Evolutionary conservation across 1,140 invertebrate species (phyloP).

Genomic region (Drosophila ercepeae): DNA sequence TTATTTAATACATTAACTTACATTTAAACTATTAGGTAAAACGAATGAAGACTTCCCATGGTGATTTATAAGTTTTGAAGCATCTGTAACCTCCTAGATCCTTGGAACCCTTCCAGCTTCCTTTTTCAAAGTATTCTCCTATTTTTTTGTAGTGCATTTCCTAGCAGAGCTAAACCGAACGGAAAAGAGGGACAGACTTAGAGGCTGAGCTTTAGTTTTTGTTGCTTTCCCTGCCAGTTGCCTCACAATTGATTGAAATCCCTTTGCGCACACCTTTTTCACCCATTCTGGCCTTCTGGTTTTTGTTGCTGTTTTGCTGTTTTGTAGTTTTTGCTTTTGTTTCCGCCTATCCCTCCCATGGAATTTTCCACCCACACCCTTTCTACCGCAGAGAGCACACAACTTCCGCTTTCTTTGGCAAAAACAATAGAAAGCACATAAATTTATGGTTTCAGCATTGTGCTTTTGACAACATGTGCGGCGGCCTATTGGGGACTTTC

Average conservation of each 20-base stretch:
- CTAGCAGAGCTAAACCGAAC: constrained; percentile 23
- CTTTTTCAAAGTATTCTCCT: background rate
- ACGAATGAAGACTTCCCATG: no score
- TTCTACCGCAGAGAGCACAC: constrained; percentile 31
- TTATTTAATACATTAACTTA: no score
- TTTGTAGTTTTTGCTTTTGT: constrained; percentile 54
- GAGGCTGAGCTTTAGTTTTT: constrained; percentile 75
- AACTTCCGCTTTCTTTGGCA: constrained; percentile 81
- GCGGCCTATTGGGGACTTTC: constrained; percentile 49
- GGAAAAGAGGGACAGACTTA: constrained; percentile 6
- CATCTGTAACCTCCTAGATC: no score
- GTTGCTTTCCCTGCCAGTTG: constrained; percentile 56
- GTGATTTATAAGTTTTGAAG: background rate
- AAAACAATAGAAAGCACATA: constrained; percentile 82
- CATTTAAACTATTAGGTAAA: no score
- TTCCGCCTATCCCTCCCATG: constrained; percentile 8
- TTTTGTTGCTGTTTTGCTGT: constrained; percentile 45
- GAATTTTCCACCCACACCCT: constrained; percentile 8
- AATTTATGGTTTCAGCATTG: constrained; percentile 82
- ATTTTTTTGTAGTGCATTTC: constrained; percentile 11
- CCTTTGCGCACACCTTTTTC: constrained; percentile 76
- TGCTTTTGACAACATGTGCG: constrained; percentile 78
- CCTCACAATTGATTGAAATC: constrained; percentile 80
- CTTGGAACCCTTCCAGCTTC: background rate
- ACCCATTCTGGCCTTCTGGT: constrained; percentile 19